Evolutionary conservation across 1,140 invertebrate genomes (phyloP), one percentile per base, ranked within the genome.

Genomic region (Galleria mellonella): DNA sequence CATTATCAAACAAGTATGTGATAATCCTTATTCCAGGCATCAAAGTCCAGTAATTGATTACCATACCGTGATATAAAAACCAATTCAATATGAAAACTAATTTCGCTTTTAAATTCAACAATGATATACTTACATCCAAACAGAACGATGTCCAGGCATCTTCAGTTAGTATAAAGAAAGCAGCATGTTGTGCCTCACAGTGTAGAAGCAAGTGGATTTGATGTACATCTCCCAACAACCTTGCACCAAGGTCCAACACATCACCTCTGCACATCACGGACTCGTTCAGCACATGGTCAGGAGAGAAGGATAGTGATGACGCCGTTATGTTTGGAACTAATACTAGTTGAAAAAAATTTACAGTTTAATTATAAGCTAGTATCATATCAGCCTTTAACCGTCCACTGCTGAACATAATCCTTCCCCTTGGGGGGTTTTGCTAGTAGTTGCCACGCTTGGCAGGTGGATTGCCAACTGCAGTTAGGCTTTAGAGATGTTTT

Each of bases 101-200:
- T n/a, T n/a, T n/a, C n/a, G n/a, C n/a, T n/a, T n/a, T n/a, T n/a
- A 3, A 23, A 3, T 23, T 23, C 17, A 23, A 23, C 2, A 23
- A 13, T 13, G 11, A 11, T 28, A 45, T 32, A 43, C 54, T 57
- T 15, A 73, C 70, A 31, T 73, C 52, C 6, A 76, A 33, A 31
- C 28, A 27, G 15, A 10, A 70, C 4, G 60, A 48, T n/a, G 62
- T 12, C 77, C 77, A 82, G 0, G 62, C 56, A 9, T 82, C 71
- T 27, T 82, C 77, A 0, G 68, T 47, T 4, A 82, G 38, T 5
- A 78, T 3, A 29, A 76, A 82, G 47, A 82, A 82, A 1, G 45
- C 27, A 1, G 67, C 71, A 28, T 74, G 71, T 1, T 30, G 9
- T 5, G 49, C 57, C 4, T 35, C 40, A 33, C 70, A 72, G 14